phyloP scores from a whole-genome alignment of 2,888 invertebrate species.

The Chirona hameri region DNA sequence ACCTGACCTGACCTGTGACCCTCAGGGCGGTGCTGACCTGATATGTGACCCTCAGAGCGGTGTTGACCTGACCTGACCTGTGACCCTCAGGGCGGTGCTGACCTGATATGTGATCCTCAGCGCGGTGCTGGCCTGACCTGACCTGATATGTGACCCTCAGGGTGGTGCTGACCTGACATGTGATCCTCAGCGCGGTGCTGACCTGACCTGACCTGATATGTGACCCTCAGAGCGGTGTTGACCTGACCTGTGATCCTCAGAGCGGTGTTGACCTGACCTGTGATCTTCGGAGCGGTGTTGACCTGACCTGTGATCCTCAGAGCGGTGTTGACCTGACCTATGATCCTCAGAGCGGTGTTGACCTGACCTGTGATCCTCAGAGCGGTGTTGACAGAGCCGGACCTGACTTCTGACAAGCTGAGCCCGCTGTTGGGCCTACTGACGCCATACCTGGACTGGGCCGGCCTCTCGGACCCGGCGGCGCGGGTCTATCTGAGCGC shows the following conservation, averaged over 20 bases:
- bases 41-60: too few species aligned
- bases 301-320: neutral
- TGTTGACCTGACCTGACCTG: neutral
- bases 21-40: too few species aligned
- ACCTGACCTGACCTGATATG: neutral
- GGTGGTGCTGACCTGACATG: neutral
- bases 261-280: neutral
- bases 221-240: too few species aligned
- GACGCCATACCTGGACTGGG: neutral
- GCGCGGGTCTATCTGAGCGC: conserved; percentile 6
- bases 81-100: too few species aligned
- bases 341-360: neutral
- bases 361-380: neutral
- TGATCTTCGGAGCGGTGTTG: too few species aligned
- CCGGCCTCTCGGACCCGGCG: neutral
- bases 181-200: neutral
- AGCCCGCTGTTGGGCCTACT: neutral
- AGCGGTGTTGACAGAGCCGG: neutral
- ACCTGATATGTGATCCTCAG: neutral
- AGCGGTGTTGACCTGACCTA: neutral
- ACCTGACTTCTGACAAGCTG: neutral
- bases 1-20: neutral
- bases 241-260: too few species aligned
- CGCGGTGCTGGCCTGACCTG: neutral
- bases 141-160: neutral